These are phyloP conservation scores for Syrrhaptes paradoxus DNA, from an alignment of 2,113 vertebrate genomes.

Conservation along the genomic window DNA sequence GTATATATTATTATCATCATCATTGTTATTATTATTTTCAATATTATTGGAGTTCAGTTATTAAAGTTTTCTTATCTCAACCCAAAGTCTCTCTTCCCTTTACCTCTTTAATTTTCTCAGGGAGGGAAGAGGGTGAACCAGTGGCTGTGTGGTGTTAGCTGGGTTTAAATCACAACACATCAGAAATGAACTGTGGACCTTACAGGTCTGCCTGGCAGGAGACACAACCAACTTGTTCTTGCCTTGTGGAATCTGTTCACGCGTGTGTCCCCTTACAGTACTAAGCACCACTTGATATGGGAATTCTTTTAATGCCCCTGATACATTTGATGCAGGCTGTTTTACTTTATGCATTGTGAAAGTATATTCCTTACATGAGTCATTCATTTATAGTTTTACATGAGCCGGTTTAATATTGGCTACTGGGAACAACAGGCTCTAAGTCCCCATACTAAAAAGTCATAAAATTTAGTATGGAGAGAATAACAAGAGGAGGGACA, in stretches of 20 bases:
- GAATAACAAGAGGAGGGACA: not conserved
- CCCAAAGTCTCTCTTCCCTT: no score
- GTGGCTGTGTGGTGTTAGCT: no score
- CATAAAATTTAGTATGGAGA: not conserved
- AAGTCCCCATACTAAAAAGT: not conserved
- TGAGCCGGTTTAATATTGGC: not conserved
- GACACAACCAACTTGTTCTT: not conserved
- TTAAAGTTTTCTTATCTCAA: no score
- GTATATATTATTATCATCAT: no score
- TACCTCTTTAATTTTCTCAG: no score
- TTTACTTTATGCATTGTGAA: not conserved
- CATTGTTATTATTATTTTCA: no score
- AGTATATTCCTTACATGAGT: not conserved
- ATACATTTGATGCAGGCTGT: not conserved
- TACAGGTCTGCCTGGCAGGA: not conserved
- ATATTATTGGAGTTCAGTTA: no score
- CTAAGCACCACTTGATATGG: not conserved
- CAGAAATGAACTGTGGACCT: not conserved
- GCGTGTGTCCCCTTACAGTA: not conserved
- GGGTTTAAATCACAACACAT: no score
- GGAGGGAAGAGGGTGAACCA: no score
- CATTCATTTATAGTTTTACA: not conserved
- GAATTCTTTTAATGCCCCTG: not conserved
- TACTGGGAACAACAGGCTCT: not conserved
- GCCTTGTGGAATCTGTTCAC: not conserved